Evolutionary conservation across 2,113 vertebrate genomes (phyloP).

Genomic region (Setophaga coronata): DNA sequence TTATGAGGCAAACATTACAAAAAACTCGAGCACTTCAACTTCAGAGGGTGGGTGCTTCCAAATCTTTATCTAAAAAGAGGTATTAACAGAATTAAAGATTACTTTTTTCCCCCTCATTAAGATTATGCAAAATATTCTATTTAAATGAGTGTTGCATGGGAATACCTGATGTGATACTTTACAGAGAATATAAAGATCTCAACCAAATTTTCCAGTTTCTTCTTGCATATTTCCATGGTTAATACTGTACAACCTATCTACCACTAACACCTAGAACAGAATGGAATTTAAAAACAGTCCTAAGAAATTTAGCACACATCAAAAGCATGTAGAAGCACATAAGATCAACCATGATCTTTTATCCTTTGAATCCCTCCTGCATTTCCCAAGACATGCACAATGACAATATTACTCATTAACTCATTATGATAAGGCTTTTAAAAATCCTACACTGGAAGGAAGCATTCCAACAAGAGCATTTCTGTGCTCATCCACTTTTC

Average conservation of each 20-base stretch:
- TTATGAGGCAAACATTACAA: not conserved
- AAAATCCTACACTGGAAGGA: not conserved
- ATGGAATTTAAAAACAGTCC: not conserved
- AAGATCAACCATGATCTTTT: not conserved
- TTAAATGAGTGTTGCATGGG: not conserved
- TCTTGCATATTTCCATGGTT: not conserved
- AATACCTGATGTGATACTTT: not conserved
- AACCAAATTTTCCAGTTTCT: not conserved
- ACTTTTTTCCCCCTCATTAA: too few relatives aligned
- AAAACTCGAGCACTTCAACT: not conserved
- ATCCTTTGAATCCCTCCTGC: not conserved
- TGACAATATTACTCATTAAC: not conserved
- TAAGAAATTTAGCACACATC: not conserved
- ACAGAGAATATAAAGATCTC: not conserved
- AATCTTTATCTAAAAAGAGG: not conserved
- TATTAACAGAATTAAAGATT: not conserved
- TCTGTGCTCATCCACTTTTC: not conserved
- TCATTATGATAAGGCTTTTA: not conserved
- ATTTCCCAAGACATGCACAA: rapidly evolving
- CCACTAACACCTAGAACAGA: not conserved
- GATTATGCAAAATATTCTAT: not conserved
- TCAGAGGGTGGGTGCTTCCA: not conserved
- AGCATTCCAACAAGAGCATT: not conserved
- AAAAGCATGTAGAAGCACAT: not conserved
- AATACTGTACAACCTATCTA: not conserved